These are phyloP conservation scores for Ceuthmochares aereus DNA, from an alignment of 2,113 vertebrate species.

Conservation along the genomic window DNA sequence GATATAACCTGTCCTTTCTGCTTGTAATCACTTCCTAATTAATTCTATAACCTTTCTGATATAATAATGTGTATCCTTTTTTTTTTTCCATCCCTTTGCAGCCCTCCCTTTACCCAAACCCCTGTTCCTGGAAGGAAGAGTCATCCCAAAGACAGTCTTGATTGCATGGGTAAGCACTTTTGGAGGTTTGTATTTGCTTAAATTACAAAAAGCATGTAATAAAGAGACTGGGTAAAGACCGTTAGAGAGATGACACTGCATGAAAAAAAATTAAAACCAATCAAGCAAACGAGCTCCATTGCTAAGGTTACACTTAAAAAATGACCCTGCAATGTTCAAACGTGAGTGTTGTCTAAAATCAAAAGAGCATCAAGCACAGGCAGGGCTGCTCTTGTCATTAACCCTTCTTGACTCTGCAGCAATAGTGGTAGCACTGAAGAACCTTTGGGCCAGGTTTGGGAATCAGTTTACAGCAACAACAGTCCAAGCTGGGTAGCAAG, in stretches of 20 bases:
- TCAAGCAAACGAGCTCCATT: background rate
- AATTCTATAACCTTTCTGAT: background rate
- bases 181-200: background rate
- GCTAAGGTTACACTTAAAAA: background rate
- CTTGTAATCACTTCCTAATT: background rate
- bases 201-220: background rate
- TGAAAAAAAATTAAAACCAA: background rate
- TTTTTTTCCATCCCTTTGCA: background rate
- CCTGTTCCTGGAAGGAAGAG: constrained; percentile 72
- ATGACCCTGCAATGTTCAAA: background rate
- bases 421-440: background rate
- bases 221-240: background rate
- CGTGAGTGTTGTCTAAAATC: background rate
- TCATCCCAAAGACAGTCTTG: constrained; percentile 68
- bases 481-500: background rate
- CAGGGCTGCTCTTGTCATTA: background rate
- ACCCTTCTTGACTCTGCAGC: background rate
- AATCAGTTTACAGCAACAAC: background rate
- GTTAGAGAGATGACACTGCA: background rate
- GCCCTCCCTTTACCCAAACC: constrained; percentile 71
- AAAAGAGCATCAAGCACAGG: background rate
- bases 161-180: constrained; percentile 70
- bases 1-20: background rate
- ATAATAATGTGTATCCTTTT: background rate
- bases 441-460: background rate